These are phyloP conservation scores for Caenorhabditis sinica DNA, from an alignment of 2,888 invertebrate genomes.

Conservation along the genomic window DNA sequence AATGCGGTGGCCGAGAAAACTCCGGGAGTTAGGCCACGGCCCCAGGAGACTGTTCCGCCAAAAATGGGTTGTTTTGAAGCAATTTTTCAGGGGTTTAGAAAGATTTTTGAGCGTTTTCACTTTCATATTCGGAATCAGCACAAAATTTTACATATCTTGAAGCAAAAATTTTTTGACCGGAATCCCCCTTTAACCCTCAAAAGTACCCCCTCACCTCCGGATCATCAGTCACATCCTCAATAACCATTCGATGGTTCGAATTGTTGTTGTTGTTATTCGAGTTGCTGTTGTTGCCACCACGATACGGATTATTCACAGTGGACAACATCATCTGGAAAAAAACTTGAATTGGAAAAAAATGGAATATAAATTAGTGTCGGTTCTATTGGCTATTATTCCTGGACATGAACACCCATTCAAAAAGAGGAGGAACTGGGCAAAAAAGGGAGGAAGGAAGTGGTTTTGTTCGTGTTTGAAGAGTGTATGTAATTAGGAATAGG, in stretches of 20 bases:
- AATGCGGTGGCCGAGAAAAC: too few relatives aligned
- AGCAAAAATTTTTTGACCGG: too few relatives aligned
- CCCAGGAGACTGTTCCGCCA: too few relatives aligned
- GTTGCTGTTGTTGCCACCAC: slow-evolving; percentile 42
- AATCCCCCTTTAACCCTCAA: background rate
- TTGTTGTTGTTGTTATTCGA: slow-evolving; percentile 50
- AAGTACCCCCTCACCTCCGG: slow-evolving; percentile 51
- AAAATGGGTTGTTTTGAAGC: too few relatives aligned
- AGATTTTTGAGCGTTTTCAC: too few relatives aligned
- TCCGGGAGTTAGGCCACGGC: too few relatives aligned
- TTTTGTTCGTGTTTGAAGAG: slow-evolving; percentile 18
- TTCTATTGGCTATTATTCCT: slow-evolving; percentile 12
- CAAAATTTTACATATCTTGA: too few relatives aligned
- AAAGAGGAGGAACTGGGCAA: slow-evolving; percentile 15
- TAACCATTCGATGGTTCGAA: slow-evolving; percentile 70
- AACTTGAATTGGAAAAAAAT: background rate
- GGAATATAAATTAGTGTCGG: slow-evolving; percentile 2
- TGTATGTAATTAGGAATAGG: slow-evolving; percentile 40
- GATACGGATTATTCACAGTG: slow-evolving; percentile 61
- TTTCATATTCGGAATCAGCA: too few relatives aligned
- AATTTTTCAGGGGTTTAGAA: too few relatives aligned
- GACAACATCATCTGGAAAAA: slow-evolving; percentile 68
- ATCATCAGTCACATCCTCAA: slow-evolving; percentile 81
- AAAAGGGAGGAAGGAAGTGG: slow-evolving; percentile 13
- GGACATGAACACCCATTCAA: slow-evolving; percentile 21